Conservation (phyloP, 2,797 vertebrate genomes). For the Odontamblyopus lacepedii region DNA sequence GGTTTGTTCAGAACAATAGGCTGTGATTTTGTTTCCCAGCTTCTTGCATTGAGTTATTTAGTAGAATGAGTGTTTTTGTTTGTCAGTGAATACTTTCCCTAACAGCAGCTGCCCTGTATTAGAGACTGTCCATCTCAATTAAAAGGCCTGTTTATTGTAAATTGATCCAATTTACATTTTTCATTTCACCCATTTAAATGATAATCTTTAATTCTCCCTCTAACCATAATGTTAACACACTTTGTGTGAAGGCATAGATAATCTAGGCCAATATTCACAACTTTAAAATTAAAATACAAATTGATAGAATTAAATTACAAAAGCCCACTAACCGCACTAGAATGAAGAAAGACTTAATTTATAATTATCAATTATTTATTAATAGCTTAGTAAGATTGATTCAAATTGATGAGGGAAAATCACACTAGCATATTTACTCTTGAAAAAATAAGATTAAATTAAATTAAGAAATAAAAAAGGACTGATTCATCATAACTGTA, state of each 20-base stretch:
- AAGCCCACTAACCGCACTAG: no score
- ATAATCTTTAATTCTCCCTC: not conserved
- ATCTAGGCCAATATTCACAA: no score
- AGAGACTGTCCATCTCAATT: constrained; percentile 10
- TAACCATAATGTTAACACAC: not conserved
- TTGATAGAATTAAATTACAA: no score
- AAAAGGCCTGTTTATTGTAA: constrained; percentile 5
- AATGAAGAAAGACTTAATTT: no score
- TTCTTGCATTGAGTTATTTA: not conserved
- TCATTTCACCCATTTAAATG: not conserved
- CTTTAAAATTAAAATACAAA: no score
- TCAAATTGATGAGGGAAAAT: not conserved
- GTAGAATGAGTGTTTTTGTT: not conserved
- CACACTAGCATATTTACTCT: no score
- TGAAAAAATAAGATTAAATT: no score
- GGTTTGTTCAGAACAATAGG: not conserved
- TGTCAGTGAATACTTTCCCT: not conserved
- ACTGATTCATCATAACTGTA: no score
- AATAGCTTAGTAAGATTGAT: not conserved
- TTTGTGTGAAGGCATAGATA: not conserved
- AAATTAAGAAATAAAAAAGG: no score
- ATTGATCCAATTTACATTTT: constrained; percentile 1
- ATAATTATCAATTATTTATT: no score
- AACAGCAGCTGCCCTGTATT: not conserved
- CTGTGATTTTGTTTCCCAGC: not conserved